Percentiles rank a stretch among this genome's conserved stretches.
These are phyloP conservation scores for Pollenia labialis DNA, from an alignment of 2,888 invertebrate genomes.

Conservation along the genomic window DNA sequence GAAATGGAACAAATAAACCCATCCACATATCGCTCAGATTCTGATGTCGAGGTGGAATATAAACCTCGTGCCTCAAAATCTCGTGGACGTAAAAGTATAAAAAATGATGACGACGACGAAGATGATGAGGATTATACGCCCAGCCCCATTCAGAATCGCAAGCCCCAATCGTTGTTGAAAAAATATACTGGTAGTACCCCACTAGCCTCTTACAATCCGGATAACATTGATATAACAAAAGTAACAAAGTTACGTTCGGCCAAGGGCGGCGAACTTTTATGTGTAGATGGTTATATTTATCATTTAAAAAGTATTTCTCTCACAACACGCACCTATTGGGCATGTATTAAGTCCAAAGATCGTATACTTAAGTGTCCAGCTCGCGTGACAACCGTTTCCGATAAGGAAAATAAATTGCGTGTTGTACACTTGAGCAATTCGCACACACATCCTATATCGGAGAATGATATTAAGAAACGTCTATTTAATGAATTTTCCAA, in stretches of 20 bases:
- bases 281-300: conserved; percentile 81
- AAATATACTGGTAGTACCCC: conserved; percentile 49
- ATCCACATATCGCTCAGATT: conserved; percentile 51
- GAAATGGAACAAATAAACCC: conserved; percentile 67
- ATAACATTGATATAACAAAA: conserved; percentile 73
- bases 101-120: conserved; percentile 34
- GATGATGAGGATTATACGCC: conserved; percentile 63
- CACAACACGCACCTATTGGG: conserved; percentile 80
- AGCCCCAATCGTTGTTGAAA: conserved; percentile 47
- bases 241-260: conserved; percentile 81
- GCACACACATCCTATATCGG: conserved; percentile 79
- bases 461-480: conserved; percentile 80
- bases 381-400: conserved; percentile 79
- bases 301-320: conserved; percentile 79
- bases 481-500: conserved; percentile 78
- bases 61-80: conserved; percentile 1
- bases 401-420: conserved; percentile 77
- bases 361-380: conserved; percentile 79
- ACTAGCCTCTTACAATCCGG: conserved; percentile 60
- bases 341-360: conserved; percentile 81
- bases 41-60: conserved; percentile 47
- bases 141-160: not conserved
- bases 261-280: conserved; percentile 81
- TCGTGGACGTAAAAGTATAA: conserved; percentile 31
- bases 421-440: conserved; percentile 79